phyloP scores from a whole-genome alignment of 2,797 vertebrate genomes.

The Crocidura indochinensis region DNA sequence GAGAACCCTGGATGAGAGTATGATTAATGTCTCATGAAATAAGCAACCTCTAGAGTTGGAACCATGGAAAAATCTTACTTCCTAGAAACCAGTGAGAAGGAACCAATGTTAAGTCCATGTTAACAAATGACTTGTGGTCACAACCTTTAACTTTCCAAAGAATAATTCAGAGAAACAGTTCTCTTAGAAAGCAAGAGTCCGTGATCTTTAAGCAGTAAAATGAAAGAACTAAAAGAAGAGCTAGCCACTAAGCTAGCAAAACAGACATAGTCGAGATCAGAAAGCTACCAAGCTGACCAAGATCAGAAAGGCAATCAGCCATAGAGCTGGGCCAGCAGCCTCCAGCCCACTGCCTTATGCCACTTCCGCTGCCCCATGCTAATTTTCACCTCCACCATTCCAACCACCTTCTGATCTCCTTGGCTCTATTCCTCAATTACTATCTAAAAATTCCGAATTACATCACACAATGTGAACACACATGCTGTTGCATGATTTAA shows the following conservation, averaged over 20 bases:
- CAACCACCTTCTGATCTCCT: not conserved
- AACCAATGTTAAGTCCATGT: not conserved
- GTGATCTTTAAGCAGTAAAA: not conserved
- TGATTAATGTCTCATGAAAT: not conserved
- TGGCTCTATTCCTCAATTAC: not conserved
- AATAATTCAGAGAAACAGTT: constrained; percentile 35
- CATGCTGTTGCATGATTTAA: not conserved
- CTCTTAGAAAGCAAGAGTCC: not conserved
- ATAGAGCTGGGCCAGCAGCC: not conserved
- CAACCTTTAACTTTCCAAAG: constrained; percentile 4
- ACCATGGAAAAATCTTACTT: not conserved
- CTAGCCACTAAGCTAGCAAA: too few species aligned
- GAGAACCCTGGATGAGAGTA: not conserved
- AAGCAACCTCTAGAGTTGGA: not conserved
- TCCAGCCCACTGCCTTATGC: not conserved
- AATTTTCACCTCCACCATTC: not conserved
- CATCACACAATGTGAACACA: not conserved
- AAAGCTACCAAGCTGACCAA: constrained; percentile 1
- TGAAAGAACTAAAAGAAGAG: not conserved
- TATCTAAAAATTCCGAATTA: not conserved
- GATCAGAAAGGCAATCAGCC: not conserved
- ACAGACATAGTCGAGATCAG: not conserved
- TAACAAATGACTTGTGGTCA: not conserved
- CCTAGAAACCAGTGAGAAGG: not conserved
- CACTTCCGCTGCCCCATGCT: not conserved